Evolutionary conservation across 2,113 vertebrate genomes (phyloP).

Genomic region (Eclectus roratus): DNA sequence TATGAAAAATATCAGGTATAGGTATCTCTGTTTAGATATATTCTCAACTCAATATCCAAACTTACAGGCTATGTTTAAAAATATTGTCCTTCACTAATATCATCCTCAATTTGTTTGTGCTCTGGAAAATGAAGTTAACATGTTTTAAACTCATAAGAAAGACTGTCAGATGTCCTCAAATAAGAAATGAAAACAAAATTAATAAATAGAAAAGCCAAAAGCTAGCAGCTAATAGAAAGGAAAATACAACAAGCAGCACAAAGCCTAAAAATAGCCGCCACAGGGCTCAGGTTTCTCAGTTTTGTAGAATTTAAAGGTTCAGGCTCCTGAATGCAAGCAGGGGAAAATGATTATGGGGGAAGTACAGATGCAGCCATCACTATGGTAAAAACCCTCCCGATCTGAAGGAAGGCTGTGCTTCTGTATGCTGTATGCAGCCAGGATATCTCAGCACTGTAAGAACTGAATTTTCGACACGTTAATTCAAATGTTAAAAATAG

Average conservation of each 20-base stretch:
- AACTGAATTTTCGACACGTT: background rate
- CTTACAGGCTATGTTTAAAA: background rate
- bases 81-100: background rate
- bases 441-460: background rate
- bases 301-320: background rate
- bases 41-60: background rate
- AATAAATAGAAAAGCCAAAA: constrained; percentile 6
- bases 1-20: background rate
- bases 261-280: background rate
- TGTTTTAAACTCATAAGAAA: background rate
- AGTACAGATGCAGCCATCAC: background rate
- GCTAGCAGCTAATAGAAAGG: background rate
- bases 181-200: background rate
- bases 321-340: background rate
- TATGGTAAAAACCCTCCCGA: rapidly evolving
- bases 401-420: background rate
- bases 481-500: background rate
- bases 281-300: background rate
- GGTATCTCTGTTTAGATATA: background rate
- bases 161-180: background rate
- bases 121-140: background rate
- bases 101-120: background rate
- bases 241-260: background rate
- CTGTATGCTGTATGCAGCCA: background rate
- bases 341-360: background rate